phyloP scores from a whole-genome alignment of 2,113 vertebrate genomes.

The Phylloscopus trochiloides region DNA sequence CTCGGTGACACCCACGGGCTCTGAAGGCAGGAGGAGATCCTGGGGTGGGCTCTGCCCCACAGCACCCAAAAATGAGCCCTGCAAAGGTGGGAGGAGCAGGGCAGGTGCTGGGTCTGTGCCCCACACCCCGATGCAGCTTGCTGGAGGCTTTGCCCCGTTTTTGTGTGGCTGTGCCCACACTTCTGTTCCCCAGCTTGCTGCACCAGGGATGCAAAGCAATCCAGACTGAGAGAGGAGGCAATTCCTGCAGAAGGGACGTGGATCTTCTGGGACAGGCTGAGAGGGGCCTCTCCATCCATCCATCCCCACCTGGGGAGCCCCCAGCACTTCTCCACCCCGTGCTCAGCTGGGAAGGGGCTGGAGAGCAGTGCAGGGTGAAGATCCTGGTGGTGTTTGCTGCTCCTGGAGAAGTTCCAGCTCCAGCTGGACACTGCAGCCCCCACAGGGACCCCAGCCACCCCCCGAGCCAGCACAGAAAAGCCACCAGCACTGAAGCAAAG shows the following conservation, averaged over 20 bases:
- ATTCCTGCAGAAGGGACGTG: fast-evolving
- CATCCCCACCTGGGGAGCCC: fast-evolving
- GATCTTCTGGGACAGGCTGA: not conserved
- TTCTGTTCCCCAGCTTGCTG: fast-evolving
- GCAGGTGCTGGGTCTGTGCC: fast-evolving
- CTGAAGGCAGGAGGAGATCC: fast-evolving
- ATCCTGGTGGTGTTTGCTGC: fast-evolving
- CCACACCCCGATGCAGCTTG: fast-evolving
- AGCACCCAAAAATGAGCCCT: fast-evolving
- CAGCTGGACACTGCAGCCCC: not conserved
- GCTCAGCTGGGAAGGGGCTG: fast-evolving
- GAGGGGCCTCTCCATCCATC: fast-evolving
- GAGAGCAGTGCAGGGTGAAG: fast-evolving
- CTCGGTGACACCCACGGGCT: fast-evolving
- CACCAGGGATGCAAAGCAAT: fast-evolving
- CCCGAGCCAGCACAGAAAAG: not conserved
- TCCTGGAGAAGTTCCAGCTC: not conserved
- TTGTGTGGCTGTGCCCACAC: fast-evolving
- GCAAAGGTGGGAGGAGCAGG: fast-evolving
- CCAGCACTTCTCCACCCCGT: fast-evolving
- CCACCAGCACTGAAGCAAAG: constrained; percentile 17
- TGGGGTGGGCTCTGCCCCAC: not conserved
- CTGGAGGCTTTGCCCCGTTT: fast-evolving
- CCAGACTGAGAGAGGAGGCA: fast-evolving
- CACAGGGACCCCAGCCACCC: fast-evolving